phyloP scores from a whole-genome alignment of 1,140 invertebrate genomes.

The Microplitis demolitor region DNA sequence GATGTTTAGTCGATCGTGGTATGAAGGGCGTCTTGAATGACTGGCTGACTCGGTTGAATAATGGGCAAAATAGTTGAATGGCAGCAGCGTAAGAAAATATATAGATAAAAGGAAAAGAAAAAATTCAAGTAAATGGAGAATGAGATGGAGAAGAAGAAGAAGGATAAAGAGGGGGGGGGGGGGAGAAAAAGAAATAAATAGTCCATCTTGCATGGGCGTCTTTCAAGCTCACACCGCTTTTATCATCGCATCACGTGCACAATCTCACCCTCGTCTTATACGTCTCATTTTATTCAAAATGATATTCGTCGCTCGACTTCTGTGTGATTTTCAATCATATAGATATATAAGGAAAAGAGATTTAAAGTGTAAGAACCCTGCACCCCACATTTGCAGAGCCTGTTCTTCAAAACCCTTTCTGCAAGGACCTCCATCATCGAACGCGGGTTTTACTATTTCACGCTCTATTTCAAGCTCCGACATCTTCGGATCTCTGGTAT shows the following conservation, averaged over 20 bases:
- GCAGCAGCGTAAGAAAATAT: not conserved
- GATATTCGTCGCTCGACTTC: constrained; percentile 12
- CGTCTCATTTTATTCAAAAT: constrained; percentile 21
- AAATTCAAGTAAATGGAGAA: too few species aligned
- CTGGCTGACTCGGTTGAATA: not conserved
- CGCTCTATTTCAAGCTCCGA: too few species aligned
- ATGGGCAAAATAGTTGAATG: not conserved
- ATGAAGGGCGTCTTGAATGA: not conserved
- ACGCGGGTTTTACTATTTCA: too few species aligned
- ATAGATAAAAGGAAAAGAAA: not conserved
- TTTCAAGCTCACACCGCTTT: constrained; percentile 27
- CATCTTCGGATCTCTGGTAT: too few species aligned
- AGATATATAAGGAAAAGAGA: too few species aligned
- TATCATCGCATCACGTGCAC: not conserved
- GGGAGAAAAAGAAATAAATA: not conserved
- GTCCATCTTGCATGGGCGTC: constrained; percentile 30
- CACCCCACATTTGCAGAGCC: too few species aligned
- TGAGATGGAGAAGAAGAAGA: too few species aligned
- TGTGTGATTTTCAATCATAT: not conserved
- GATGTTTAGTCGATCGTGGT: constrained; percentile 22
- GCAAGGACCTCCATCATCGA: too few species aligned
- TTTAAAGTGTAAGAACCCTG: too few species aligned
- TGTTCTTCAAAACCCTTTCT: too few species aligned
- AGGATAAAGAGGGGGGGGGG: too few species aligned
- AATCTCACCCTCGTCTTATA: too few species aligned